phyloP scores from a whole-genome alignment of 2,113 vertebrate genomes.

The Murina feae region DNA sequence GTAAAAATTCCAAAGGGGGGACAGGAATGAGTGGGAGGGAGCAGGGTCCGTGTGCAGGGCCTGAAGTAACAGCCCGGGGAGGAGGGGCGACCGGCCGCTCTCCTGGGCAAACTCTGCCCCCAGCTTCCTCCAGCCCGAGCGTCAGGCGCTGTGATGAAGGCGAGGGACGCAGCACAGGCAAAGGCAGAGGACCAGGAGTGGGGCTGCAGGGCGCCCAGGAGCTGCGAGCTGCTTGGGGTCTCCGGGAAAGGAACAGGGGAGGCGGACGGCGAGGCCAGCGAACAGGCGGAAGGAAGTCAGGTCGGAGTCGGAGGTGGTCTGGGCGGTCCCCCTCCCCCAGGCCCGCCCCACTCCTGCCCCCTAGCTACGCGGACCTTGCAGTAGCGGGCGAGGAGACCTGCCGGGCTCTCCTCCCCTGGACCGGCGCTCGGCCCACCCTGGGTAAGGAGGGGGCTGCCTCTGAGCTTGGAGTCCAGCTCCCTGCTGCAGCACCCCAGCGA shows the following conservation, averaged over 20 bases:
- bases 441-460: background rate
- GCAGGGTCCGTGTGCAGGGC: background rate
- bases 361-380: no score
- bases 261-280: fast-evolving
- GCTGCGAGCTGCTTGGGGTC: background rate
- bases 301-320: background rate
- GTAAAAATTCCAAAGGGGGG: no score
- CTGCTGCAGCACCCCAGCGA: background rate
- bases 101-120: background rate
- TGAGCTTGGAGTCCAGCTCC: background rate
- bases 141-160: fast-evolving
- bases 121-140: background rate
- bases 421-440: background rate
- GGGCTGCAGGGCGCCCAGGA: background rate
- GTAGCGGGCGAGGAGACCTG: background rate
- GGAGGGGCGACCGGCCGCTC: background rate
- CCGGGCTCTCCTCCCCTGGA: background rate
- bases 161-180: background rate
- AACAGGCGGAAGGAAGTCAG: background rate
- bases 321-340: background rate
- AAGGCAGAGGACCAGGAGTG: background rate
- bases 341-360: background rate
- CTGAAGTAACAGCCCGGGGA: fast-evolving
- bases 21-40: background rate
- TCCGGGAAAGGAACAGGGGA: no score